Base-by-base conservation (phyloP, 2,888 invertebrate genomes). In the Acrobasis repandana region DNA sequence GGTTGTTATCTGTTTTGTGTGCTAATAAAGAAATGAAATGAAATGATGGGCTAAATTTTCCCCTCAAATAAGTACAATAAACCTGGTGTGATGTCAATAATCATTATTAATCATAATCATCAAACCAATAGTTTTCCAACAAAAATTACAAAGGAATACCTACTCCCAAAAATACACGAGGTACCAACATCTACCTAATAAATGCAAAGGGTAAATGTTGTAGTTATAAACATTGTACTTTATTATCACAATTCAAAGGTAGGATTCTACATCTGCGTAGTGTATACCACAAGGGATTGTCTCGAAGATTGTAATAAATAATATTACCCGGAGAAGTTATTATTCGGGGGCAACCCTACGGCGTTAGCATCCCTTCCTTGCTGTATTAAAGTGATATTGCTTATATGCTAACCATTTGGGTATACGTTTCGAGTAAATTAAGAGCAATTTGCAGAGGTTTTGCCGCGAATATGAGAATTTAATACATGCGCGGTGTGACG, bases 401-500 rank as follows among this genome's bases (percentile, higher is more conserved):
- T 87, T 85, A 86, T 82, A 86, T 75, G 79, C 82, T 88, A 80
- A 87, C 79, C 80, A 88, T 88, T 86, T 87, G 80, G 78, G 82
- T 83, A 85, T 87, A 89, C 82, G 79, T 89, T 88, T 85, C 83
- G 74, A 82, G 83, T 84, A 83, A 89, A 90, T 91, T 89, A 89
- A 88, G 84, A 86, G 80, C 87, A 89, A 89, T 90, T 90, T 89
- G 87, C 81, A 79, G 78, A 83, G 87, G 86, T 86, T 88, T 86
- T 85, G 81, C 80, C 73, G 70, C 76, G 76, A 82, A 85, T 84
- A 88, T 84, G 85, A 77, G 82, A 88, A 86, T 87, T 87, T 82
- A 86, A 89, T 89, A 85, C 84, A 83, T 78, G 79, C 80, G 80
- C 77, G 75, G 77, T 77, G 79, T 83, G 83, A 85, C 80, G 80